phyloP scores from a whole-genome alignment of 2,888 invertebrate species.

The Eustalomyia histrio region DNA sequence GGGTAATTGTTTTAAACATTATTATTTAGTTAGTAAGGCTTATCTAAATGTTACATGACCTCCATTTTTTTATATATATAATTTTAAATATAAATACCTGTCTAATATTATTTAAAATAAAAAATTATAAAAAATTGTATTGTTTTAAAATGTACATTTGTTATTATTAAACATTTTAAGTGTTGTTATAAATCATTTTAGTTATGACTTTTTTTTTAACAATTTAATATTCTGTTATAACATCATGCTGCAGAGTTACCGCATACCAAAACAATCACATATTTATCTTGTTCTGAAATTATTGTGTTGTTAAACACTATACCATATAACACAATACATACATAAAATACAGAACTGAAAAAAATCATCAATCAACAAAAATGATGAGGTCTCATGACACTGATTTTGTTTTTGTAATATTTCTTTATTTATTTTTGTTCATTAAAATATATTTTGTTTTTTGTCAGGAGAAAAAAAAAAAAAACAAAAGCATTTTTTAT shows the following conservation, averaged over 20 bases:
- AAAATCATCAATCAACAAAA: conserved; percentile 56
- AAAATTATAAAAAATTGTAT: neutral
- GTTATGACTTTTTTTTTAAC: conserved; percentile 46
- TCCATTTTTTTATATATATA: neutral
- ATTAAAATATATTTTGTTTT: neutral
- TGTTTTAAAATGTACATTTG: conserved; percentile 26
- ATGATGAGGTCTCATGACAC: conserved; percentile 53
- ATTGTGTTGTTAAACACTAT: neutral
- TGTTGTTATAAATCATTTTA: conserved; percentile 38
- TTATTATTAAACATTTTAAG: conserved; percentile 13
- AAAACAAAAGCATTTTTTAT: neutral
- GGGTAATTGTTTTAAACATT: no score
- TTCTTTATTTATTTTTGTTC: neutral
- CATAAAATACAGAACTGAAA: neutral
- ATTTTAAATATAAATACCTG: neutral
- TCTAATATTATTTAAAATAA: conserved; percentile 1
- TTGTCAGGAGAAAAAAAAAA: neutral
- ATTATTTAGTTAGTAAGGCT: no score
- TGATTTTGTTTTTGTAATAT: conserved; percentile 32
- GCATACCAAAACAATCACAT: neutral
- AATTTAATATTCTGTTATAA: neutral
- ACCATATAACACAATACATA: no score
- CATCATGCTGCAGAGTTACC: conserved; percentile 2
- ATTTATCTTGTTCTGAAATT: neutral
- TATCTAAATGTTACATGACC: no score